A percentile compares a stretch with the other conserved stretches of the same genome.
Conservation (phyloP, 64 coral and sea anemone genomes). For the Trachythela sp. region DNA sequence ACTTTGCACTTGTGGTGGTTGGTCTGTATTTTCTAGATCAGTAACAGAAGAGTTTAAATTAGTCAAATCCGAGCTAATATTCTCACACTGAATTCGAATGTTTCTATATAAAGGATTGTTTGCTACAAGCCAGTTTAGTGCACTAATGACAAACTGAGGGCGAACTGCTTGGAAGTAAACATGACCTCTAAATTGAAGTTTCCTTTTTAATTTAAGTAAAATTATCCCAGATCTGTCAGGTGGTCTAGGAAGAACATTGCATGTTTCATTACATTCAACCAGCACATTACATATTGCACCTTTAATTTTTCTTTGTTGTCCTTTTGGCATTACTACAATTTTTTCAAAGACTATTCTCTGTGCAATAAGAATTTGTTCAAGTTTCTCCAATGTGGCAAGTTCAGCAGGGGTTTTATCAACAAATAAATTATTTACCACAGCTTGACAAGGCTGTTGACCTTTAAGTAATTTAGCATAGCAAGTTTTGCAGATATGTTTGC, state of each 20-base stretch:
- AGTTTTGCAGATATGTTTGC: neutral
- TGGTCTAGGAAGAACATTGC: neutral
- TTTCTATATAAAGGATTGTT: neutral
- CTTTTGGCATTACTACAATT: neutral
- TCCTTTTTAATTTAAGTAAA: neutral
- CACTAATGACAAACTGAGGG: neutral
- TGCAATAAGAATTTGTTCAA: neutral
- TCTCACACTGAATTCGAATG: neutral
- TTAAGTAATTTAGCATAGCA: neutral
- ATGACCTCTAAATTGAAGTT: neutral
- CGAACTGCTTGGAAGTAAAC: slow-evolving; percentile 8
- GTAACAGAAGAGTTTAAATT: neutral
- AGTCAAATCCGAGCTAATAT: neutral
- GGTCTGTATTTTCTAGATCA: neutral
- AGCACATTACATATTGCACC: neutral
- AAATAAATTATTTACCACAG: neutral
- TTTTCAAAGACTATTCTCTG: neutral
- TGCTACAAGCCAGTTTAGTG: neutral
- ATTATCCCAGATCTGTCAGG: neutral
- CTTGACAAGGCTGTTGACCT: neutral
- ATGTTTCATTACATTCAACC: neutral
- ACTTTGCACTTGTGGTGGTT: neutral
- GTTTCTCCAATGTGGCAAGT: neutral
- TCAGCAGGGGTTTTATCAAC: neutral
- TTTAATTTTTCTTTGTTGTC: neutral